phyloP scores from a whole-genome alignment of 2,888 invertebrate genomes.

The Sinopyrophorus schimmeli region DNA sequence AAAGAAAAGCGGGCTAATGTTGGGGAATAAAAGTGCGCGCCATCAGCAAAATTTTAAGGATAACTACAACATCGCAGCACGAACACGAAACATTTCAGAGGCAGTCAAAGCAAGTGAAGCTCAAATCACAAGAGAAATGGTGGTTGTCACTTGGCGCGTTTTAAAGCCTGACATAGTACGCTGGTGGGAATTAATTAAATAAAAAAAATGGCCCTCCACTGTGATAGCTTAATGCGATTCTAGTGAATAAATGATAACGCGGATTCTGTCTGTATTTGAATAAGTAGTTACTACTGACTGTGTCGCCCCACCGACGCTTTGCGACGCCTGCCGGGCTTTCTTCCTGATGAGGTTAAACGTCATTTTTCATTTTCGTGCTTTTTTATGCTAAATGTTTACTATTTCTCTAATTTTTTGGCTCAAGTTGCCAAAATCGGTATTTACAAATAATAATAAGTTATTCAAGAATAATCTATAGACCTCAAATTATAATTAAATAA shows the following conservation, averaged over 20 bases:
- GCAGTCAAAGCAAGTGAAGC: slow-evolving; percentile 37
- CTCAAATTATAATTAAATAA: no score
- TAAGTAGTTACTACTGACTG: slow-evolving; percentile 36
- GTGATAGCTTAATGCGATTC: slow-evolving; percentile 53
- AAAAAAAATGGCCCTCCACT: slow-evolving; percentile 49
- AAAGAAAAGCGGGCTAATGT: no score
- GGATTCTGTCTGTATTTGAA: slow-evolving; percentile 48
- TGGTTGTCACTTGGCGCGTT: slow-evolving; percentile 51
- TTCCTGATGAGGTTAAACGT: slow-evolving; percentile 10
- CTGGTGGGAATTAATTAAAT: slow-evolving; percentile 55
- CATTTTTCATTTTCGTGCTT: slow-evolving; percentile 15
- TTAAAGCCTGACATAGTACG: slow-evolving; percentile 54
- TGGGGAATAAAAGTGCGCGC: background rate
- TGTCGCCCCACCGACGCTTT: slow-evolving; percentile 15
- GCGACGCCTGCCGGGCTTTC: slow-evolving; percentile 1
- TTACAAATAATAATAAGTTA: no score
- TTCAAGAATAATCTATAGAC: no score
- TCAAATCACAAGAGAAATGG: slow-evolving; percentile 50
- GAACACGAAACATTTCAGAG: slow-evolving; percentile 5
- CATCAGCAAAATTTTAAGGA: slow-evolving; percentile 2
- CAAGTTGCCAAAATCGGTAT: no score
- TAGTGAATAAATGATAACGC: slow-evolving; percentile 50
- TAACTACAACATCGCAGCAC: no score
- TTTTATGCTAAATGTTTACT: slow-evolving; percentile 14
- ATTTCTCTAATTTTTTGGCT: no score